Evolutionary conservation across 2,888 invertebrate species (phyloP).

Genomic region (Caenorhabditis doughertyi): DNA sequence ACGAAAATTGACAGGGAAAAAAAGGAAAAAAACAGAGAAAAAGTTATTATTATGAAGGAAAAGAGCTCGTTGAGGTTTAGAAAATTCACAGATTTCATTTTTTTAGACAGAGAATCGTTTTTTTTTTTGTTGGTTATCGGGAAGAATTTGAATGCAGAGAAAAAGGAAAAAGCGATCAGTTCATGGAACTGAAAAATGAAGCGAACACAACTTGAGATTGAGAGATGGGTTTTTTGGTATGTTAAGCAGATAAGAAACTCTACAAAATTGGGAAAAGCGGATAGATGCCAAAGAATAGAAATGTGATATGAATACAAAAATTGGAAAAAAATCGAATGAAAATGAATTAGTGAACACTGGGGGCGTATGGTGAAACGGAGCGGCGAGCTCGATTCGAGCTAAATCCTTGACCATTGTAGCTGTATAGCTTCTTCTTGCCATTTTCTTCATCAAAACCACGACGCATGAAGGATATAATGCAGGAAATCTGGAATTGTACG

Average conservation of each 20-base stretch:
- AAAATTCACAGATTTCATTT: constrained; percentile 46
- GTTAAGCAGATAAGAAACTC: constrained; percentile 27
- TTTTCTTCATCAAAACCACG: constrained; percentile 80
- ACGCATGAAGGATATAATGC: constrained; percentile 81
- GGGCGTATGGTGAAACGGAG: constrained; percentile 57
- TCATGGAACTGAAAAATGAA: constrained; percentile 38
- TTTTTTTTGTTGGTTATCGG: neutral
- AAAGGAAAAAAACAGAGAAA: constrained; percentile 7
- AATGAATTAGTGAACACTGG: constrained; percentile 42
- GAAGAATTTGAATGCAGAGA: constrained; percentile 1
- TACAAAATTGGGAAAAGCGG: constrained; percentile 12
- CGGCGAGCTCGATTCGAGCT: constrained; percentile 46
- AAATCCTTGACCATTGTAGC: constrained; percentile 47
- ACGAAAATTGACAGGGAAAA: neutral
- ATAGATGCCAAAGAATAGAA: constrained; percentile 8
- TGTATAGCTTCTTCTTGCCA: constrained; percentile 60
- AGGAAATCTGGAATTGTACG: constrained; percentile 73
- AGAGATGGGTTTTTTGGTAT: constrained; percentile 15
- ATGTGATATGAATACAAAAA: constrained; percentile 32
- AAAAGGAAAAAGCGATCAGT: constrained; percentile 22
- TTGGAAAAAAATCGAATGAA: neutral
- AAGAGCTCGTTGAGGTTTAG: constrained; percentile 48
- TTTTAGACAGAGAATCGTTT: neutral
- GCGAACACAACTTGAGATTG: constrained; percentile 36
- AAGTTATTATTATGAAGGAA: neutral